Evolutionary conservation across 2,888 invertebrate genomes (phyloP).

Genomic region (Elysia crispata): DNA sequence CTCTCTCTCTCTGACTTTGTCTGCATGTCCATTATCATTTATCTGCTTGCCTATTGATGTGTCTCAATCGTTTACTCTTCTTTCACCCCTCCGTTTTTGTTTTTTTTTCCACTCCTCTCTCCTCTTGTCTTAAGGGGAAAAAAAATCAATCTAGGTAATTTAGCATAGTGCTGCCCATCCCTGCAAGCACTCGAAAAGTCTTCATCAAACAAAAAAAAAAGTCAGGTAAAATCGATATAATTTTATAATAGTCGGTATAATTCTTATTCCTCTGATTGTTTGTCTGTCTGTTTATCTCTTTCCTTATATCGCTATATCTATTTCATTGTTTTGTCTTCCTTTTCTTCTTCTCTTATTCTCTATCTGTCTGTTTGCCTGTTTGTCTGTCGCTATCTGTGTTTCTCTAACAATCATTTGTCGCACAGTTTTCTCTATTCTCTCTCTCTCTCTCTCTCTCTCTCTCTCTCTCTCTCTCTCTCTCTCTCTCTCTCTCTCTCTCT

Average conservation of each 20-base stretch:
- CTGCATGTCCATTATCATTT: too few species aligned
- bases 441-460: conserved; percentile 12
- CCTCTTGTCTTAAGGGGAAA: not conserved
- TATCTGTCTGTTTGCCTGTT: not conserved
- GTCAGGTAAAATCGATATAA: too few species aligned
- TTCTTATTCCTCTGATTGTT: too few species aligned
- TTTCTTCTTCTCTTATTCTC: not conserved
- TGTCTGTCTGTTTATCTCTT: too few species aligned
- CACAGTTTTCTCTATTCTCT: conserved; percentile 36
- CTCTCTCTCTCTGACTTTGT: conserved; percentile 11
- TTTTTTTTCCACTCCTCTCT: conserved; percentile 1
- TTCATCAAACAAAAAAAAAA: too few species aligned
- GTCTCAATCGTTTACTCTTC: conserved; percentile 28
- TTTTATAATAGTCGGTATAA: too few species aligned
- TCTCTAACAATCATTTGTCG: too few species aligned
- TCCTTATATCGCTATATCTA: not conserved
- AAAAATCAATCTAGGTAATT: not conserved
- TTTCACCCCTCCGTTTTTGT: conserved; percentile 2
- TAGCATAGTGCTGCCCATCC: not conserved
- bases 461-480: conserved; percentile 28
- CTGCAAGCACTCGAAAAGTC: too few species aligned
- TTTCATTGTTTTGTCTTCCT: conserved; percentile 12
- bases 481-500: conserved; percentile 1
- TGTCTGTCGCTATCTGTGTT: not conserved
- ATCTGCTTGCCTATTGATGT: too few species aligned